These are phyloP conservation scores for Megamerina dolium DNA, from an alignment of 2,888 invertebrate genomes.

Conservation along the genomic window DNA sequence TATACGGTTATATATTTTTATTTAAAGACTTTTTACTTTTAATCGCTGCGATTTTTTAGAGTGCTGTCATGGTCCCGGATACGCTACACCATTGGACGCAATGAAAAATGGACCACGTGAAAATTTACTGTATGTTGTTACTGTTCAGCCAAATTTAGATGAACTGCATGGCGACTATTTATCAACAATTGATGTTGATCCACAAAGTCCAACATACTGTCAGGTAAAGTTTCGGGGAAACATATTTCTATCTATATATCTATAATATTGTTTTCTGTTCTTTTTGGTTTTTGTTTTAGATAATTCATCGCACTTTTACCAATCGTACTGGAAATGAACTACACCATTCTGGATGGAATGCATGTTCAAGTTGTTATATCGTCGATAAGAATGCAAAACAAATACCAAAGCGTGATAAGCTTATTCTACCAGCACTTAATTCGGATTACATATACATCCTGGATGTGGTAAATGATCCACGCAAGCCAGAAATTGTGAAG, in stretches of 20 bases:
- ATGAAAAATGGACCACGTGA: constrained; percentile 77
- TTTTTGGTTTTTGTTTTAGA: constrained; percentile 52
- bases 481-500: constrained; percentile 67
- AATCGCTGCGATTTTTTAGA: constrained; percentile 21
- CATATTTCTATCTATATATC: too few relatives aligned
- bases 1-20: too few relatives aligned
- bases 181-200: constrained; percentile 88
- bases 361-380: constrained; percentile 84
- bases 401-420: constrained; percentile 62
- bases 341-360: constrained; percentile 96
- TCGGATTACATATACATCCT: constrained; percentile 80
- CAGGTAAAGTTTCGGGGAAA: constrained; percentile 62
- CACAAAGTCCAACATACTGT: constrained; percentile 73
- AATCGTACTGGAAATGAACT: constrained; percentile 77
- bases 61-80: constrained; percentile 62
- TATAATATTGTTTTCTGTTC: not conserved
- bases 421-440: constrained; percentile 76
- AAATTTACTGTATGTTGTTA: constrained; percentile 81
- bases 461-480: constrained; percentile 69
- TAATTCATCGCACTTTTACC: constrained; percentile 79
- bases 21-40: too few relatives aligned
- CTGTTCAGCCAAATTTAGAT: constrained; percentile 67
- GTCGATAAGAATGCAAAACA: constrained; percentile 41
- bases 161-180: constrained; percentile 75
- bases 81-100: constrained; percentile 73